These are phyloP conservation scores for Pristionchus maxplancki DNA, from an alignment of 2,888 invertebrate species.

Conservation along the genomic window DNA sequence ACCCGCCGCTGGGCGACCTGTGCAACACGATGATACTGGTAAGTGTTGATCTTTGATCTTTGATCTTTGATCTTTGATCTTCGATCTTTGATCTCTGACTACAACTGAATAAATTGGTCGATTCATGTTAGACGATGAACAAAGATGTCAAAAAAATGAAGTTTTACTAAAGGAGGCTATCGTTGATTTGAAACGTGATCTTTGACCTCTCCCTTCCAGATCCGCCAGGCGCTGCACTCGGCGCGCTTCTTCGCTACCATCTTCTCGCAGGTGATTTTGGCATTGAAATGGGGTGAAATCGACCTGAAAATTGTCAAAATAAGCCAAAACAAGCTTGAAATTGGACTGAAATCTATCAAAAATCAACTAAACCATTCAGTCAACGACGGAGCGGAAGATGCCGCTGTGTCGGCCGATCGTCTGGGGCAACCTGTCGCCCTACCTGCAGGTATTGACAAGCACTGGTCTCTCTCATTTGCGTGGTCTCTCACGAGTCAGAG, in stretches of 20 bases:
- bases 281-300: no score
- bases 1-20: neutral
- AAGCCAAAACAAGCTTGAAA: neutral
- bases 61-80: neutral
- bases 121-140: neutral
- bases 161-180: neutral
- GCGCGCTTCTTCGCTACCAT: neutral
- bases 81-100: neutral
- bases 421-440: constrained; percentile 31
- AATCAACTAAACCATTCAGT: neutral
- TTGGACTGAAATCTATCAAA: no score
- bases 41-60: neutral
- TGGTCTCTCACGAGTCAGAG: no score
- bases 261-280: neutral
- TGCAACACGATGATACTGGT: neutral
- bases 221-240: constrained; percentile 10
- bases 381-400: neutral
- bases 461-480: no score
- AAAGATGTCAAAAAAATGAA: neutral
- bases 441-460: neutral
- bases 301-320: neutral
- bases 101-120: neutral
- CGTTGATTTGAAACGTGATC: no score
- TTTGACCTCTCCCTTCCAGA: neutral
- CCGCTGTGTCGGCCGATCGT: neutral